These are phyloP conservation scores for Scolopax rusticola DNA, from an alignment of 2,797 vertebrate species.

Conservation along the genomic window DNA sequence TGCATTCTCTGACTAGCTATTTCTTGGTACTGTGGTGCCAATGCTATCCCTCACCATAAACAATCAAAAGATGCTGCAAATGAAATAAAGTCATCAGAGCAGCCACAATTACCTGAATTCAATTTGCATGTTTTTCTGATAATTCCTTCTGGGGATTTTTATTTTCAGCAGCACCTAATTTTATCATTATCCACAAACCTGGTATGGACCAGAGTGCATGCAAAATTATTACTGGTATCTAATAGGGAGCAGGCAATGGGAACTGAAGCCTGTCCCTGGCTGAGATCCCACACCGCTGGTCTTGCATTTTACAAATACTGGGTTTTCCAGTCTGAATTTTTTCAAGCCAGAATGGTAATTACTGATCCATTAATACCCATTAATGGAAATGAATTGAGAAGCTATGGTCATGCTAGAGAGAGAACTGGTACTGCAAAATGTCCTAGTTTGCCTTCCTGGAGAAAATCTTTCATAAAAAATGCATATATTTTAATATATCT, in stretches of 20 bases:
- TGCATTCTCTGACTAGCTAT: not conserved
- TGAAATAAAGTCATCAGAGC: not conserved
- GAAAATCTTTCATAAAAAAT: not conserved
- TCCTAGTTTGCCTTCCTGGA: not conserved
- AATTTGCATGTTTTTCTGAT: not conserved
- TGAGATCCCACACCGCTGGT: rapidly evolving
- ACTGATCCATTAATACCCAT: not conserved
- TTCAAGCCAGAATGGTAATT: not conserved
- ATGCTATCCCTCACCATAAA: not conserved
- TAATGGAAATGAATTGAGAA: not conserved
- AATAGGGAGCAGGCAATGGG: not conserved
- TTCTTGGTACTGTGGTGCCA: not conserved
- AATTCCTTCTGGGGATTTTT: constrained; percentile 9
- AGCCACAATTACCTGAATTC: constrained; percentile 19
- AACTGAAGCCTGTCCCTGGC: constrained; percentile 1
- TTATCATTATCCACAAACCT: not conserved
- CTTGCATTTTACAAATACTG: not conserved
- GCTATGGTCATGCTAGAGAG: not conserved
- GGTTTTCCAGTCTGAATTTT: not conserved
- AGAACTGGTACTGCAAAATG: not conserved
- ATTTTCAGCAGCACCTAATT: not conserved
- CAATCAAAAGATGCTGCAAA: constrained; percentile 21
- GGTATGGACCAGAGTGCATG: not conserved
- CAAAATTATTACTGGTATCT: not conserved
- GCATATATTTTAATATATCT: not conserved